Evolutionary conservation across 2,797 vertebrate genomes (phyloP).

Genomic region (Gymnoscopelus microlampas): DNA sequence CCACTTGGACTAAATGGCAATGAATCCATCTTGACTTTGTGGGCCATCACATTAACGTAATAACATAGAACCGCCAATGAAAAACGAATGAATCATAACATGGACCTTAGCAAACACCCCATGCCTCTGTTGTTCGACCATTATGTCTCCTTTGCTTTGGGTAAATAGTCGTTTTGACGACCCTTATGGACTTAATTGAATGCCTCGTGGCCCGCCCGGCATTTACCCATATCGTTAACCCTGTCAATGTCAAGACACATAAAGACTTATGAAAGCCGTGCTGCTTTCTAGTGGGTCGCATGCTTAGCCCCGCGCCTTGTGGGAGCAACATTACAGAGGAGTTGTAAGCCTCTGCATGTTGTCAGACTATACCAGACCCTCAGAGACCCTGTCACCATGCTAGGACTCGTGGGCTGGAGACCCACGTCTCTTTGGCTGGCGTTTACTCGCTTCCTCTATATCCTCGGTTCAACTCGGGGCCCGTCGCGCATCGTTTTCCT

Average conservation of each 20-base stretch:
- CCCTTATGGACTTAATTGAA: slow-evolving; percentile 5
- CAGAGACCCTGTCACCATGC: no score
- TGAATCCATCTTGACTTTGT: no score
- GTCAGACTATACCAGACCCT: slow-evolving; percentile 12
- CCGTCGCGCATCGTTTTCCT: no score
- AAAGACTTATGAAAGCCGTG: not conserved
- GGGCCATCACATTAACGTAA: no score
- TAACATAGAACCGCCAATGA: no score
- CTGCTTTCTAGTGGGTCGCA: no score
- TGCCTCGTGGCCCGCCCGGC: not conserved
- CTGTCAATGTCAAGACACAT: not conserved
- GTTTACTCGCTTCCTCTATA: no score
- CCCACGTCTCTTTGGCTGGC: no score
- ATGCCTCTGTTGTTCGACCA: not conserved
- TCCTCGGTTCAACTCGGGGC: no score
- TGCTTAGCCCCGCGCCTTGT: not conserved
- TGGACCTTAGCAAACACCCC: not conserved
- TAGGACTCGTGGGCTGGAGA: no score
- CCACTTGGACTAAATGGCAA: no score
- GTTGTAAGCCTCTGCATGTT: not conserved
- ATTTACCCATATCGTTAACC: not conserved
- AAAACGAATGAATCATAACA: not conserved
- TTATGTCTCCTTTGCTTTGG: not conserved
- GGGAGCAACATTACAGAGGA: not conserved
- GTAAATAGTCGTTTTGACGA: not conserved